Evolutionary conservation across 2,888 invertebrate genomes (phyloP), one percentile per base, ranked within the genome.

Genomic region (Griposia aprilina): DNA sequence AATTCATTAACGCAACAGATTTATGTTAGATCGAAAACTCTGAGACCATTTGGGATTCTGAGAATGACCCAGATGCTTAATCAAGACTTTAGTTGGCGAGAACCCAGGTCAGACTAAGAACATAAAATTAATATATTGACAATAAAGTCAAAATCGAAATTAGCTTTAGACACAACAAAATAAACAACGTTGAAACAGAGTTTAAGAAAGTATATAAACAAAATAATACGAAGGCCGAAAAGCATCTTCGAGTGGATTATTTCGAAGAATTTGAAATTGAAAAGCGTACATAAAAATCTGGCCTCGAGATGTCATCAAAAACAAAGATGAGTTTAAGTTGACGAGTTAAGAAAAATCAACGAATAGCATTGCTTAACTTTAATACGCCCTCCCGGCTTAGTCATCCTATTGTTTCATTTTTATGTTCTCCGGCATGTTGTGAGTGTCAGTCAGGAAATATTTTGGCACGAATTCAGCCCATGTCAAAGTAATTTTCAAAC

Each of bases 341-440:
- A 78, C 77, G 81, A 76, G 67, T 50, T 71, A 73, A 72, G 74
- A 81, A 80, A 82, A 85, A 79, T 75, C 88, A 70, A 82, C 75
- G 70, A 82, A 65, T 17, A 70, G 59, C 45, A 85, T 75, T 57
- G 65, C 55, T 74, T 81, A 71, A 87, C 76, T 78, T 76, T 76
- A 48, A 65, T 78, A 76, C 69, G 74, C 68, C 69, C 83, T 77
- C 50, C 50, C 36, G 48, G 63, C 60, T 80, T 74, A 84, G 80
- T 84, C 80, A 80, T 79, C 10, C 82, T 66, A 81, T 88, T 88
- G 87, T 87, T 81, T 78, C 36, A 77, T 82, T 86, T 79, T 78
- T 78, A 63, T 76, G 60, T 52, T 30, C 52, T 17, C 23, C 11
- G 23, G 15, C 41, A 60, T 84, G 23, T 80, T 76, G 41, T 74